Base-by-base conservation (phyloP, 1,140 invertebrate species). In the Eulimnadia texana region DNA sequence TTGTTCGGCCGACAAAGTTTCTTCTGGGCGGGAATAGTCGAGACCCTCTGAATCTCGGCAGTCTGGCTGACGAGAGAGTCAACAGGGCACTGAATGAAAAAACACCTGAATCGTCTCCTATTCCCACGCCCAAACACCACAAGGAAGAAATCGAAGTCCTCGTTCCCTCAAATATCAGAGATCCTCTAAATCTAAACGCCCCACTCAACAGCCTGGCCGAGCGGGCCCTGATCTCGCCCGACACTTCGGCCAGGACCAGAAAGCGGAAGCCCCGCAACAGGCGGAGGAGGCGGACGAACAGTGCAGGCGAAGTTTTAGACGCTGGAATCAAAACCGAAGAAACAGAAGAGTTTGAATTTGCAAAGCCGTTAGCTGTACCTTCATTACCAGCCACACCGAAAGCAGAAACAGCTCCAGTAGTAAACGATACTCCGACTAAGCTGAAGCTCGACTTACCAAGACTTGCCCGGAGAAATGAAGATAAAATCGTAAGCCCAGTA, bases 21-120 rank as follows among this genome's bases (percentile, higher is more conserved):
- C 75, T 97, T 3, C 77, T 96, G 1, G 93, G 93, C 55, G 93
- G 93, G 20, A 96, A 93, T 70, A 95, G 95, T 66, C 85, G 84
- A 65, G 93, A 98, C 77, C 93, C 93, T 0, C 73, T 98, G 11
- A 97, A 98, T 77, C 75, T 98, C 56, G 92, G 91, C 67, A 91
- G 91, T 70, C 77, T 97, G 67, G 86, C 89, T 71, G 84, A 92
- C 74, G 89, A 92, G 72, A 85, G 90, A 70, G 81, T 90, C 9
- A 88, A 61, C 51, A 13, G 52, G 11, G 66, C 68, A 9, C 53
- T 90, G 76, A 93, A 92, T 76, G 86, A 88, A 29, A 82, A 85
- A 0, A 93, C 91, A 9, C 89, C 90, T 54, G 82, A 88, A 66
- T 89, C 87, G 10, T 91, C 88, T 62, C 92, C 91, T 1, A 70